Percentiles rank a stretch among this genome's conserved stretches.
These are phyloP conservation scores for Ptyas mucosa DNA, from an alignment of 2,113 vertebrate genomes.

Conservation along the genomic window DNA sequence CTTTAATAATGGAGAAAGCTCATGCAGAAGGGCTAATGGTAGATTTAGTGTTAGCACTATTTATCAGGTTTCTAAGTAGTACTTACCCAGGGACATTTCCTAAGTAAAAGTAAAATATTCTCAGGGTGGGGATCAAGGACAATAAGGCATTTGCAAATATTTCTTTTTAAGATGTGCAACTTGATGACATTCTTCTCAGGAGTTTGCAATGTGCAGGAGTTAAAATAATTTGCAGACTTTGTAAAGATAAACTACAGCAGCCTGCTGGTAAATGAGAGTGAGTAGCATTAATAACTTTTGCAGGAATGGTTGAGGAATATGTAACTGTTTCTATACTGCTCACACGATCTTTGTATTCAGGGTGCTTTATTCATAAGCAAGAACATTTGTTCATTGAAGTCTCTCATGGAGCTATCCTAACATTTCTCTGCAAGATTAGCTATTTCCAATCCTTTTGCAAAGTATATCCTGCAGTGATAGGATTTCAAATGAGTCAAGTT, in stretches of 20 bases:
- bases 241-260: slow-evolving; percentile 41
- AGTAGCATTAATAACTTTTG: not conserved
- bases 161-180: slow-evolving; percentile 47
- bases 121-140: slow-evolving; percentile 42
- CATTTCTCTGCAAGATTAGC: not conserved
- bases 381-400: not conserved
- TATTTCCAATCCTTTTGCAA: not conserved
- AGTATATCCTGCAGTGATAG: not conserved
- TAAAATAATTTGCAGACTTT: slow-evolving; percentile 28
- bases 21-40: slow-evolving; percentile 50
- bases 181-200: slow-evolving; percentile 50
- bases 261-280: not conserved
- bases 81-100: slow-evolving; percentile 52
- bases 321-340: not conserved
- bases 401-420: not conserved
- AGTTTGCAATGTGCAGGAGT: slow-evolving; percentile 26
- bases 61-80: slow-evolving; percentile 61
- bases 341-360: not conserved
- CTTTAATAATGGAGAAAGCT: slow-evolving; percentile 49
- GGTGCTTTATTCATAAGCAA: not conserved
- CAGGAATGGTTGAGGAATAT: not conserved
- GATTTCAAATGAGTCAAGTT: not conserved
- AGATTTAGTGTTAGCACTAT: slow-evolving; percentile 45
- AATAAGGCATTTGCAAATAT: slow-evolving; percentile 44
- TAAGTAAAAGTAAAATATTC: slow-evolving; percentile 46